These are phyloP conservation scores for Metalampra italica DNA, from an alignment of 2,888 invertebrate species.

Conservation along the genomic window DNA sequence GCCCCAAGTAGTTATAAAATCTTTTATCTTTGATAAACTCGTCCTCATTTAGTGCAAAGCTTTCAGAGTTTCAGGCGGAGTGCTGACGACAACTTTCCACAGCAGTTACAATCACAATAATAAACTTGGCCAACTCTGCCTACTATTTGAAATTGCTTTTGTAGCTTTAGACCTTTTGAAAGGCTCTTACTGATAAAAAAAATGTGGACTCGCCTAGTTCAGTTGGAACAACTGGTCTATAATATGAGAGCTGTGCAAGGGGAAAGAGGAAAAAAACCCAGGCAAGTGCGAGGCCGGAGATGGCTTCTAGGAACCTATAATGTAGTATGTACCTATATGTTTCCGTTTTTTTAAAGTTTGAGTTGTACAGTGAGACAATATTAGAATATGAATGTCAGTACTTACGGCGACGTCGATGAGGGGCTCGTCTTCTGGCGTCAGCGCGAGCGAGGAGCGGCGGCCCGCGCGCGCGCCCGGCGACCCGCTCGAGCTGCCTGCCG, in stretches of 20 bases:
- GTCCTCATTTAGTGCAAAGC: not conserved
- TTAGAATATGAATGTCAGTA: constrained; percentile 26
- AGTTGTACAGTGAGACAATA: no score
- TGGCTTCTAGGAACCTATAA: no score
- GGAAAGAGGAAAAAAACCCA: no score
- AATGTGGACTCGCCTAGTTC: no score
- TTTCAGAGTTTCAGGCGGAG: not conserved
- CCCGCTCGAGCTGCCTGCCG: constrained; percentile 74
- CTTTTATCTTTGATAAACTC: constrained; percentile 3
- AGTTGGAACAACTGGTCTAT: no score
- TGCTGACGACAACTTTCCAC: not conserved
- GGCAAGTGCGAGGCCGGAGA: no score
- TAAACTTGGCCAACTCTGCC: not conserved
- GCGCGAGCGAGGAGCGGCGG: constrained; percentile 83
- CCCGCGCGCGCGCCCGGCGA: constrained; percentile 81
- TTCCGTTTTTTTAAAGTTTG: no score
- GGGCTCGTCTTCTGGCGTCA: constrained; percentile 85
- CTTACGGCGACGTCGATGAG: constrained; percentile 83
- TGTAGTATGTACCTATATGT: no score
- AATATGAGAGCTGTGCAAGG: no score
- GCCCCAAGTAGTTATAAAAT: not conserved
- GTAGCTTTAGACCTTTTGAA: no score
- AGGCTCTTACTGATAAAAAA: no score
- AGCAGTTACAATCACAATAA: not conserved
- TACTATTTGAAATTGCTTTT: not conserved